A percentile compares a stretch with the other conserved stretches of the same genome.
Evolutionary conservation across 1,140 invertebrate genomes (phyloP).

Genomic region (Lepidurus couesii): DNA sequence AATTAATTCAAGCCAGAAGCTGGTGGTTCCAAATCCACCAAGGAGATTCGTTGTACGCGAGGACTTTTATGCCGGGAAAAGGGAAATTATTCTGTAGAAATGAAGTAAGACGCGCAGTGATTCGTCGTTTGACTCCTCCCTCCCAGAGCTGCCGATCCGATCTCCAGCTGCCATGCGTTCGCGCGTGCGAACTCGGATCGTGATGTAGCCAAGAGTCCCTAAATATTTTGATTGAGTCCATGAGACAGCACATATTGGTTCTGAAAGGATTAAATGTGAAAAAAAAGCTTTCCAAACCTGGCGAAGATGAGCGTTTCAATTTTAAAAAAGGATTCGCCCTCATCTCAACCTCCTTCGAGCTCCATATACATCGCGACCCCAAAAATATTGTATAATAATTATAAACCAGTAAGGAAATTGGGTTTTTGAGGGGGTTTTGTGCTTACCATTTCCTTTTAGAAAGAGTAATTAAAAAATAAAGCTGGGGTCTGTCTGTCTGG

Average conservation of each 20-base stretch:
- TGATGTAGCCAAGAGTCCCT: constrained; percentile 6
- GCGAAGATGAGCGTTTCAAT: no score
- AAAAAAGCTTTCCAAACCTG: no score
- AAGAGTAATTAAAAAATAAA: not conserved
- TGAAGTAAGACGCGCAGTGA: not conserved
- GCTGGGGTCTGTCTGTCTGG: not conserved
- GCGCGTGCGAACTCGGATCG: constrained; percentile 11
- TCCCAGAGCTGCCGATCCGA: not conserved
- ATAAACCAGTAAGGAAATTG: no score
- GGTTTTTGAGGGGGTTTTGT: no score
- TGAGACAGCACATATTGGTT: constrained; percentile 13
- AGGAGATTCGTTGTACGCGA: not conserved
- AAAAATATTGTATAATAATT: no score
- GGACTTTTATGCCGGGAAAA: not conserved
- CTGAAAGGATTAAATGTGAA: not conserved
- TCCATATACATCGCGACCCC: no score
- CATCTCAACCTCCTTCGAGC: no score
- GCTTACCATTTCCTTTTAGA: not conserved
- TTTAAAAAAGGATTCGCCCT: no score
- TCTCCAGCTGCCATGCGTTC: constrained; percentile 20
- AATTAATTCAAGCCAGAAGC: no score
- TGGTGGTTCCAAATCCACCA: not conserved
- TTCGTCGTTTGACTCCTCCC: constrained; percentile 13
- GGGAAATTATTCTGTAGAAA: not conserved
- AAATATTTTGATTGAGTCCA: constrained; percentile 18